Evolutionary conservation across 2,888 invertebrate genomes (phyloP).

Genomic region (Sisyra nigra): DNA sequence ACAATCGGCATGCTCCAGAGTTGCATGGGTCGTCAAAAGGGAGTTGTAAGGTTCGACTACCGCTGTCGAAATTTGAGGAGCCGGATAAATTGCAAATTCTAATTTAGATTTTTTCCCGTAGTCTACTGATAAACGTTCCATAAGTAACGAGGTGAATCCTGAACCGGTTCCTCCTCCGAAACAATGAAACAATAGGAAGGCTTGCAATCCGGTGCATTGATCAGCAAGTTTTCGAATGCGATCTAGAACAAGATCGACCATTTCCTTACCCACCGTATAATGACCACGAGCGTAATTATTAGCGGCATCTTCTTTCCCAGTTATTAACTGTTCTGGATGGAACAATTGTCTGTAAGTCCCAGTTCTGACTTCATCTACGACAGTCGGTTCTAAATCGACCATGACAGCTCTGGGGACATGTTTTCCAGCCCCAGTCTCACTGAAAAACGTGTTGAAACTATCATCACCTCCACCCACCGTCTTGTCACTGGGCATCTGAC

Average conservation of each 20-base stretch:
- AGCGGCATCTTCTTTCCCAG: conserved; percentile 71
- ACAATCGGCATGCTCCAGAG: conserved; percentile 41
- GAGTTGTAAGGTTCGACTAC: conserved; percentile 46
- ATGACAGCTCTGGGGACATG: conserved; percentile 48
- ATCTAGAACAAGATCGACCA: conserved; percentile 49
- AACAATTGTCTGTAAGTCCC: conserved; percentile 40
- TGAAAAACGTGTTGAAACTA: conserved; percentile 20
- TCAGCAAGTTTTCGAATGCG: conserved; percentile 53
- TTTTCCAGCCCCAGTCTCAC: conserved; percentile 30
- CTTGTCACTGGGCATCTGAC: conserved; percentile 30
- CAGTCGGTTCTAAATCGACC: conserved; percentile 53
- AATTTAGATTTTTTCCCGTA: conserved; percentile 68
- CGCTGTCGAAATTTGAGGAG: conserved; percentile 36
- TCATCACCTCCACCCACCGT: conserved; percentile 26
- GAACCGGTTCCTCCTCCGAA: conserved; percentile 67
- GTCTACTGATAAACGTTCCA: conserved; percentile 61
- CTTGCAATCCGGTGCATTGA: conserved; percentile 56
- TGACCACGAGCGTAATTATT: conserved; percentile 75
- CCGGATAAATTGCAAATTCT: conserved; percentile 69
- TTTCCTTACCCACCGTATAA: conserved; percentile 61
- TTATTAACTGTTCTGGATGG: conserved; percentile 58
- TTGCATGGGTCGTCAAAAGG: conserved; percentile 42
- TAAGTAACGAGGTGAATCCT: conserved; percentile 65
- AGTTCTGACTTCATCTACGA: conserved; percentile 38
- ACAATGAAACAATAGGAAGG: conserved; percentile 70